A percentile compares a stretch with the other conserved stretches of the same genome.
These are phyloP conservation scores for Furnarius figulus DNA, from an alignment of 2,113 vertebrate genomes.

Conservation along the genomic window DNA sequence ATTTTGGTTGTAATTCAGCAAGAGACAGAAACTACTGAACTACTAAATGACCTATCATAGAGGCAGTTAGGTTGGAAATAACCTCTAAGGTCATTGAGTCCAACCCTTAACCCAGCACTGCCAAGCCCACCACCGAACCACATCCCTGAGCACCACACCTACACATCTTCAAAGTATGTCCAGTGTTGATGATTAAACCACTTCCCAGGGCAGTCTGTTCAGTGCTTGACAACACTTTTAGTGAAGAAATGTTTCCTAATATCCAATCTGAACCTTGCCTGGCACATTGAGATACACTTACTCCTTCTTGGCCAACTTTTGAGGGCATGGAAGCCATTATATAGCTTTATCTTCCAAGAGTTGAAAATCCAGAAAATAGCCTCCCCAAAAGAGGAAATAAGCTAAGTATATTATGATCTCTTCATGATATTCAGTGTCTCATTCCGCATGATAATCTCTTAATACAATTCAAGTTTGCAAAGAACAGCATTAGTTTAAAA, in stretches of 20 bases:
- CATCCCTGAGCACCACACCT: background rate
- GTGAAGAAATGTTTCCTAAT: background rate
- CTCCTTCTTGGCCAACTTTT: background rate
- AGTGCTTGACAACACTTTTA: background rate
- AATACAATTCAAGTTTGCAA: background rate
- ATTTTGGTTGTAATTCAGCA: background rate
- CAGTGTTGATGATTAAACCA: background rate
- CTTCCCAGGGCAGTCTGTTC: background rate
- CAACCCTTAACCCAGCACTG: background rate
- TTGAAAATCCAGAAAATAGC: background rate
- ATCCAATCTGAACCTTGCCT: background rate
- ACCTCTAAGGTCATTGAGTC: background rate
- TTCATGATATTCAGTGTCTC: background rate
- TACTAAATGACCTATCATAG: background rate
- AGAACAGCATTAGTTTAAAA: constrained; percentile 1
- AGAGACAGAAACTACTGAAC: background rate
- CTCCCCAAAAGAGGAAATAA: background rate
- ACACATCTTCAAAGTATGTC: background rate
- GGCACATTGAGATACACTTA: background rate
- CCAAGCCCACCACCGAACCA: background rate
- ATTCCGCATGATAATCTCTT: background rate
- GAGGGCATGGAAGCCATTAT: background rate
- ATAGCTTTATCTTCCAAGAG: background rate
- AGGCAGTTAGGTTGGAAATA: background rate
- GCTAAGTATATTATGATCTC: background rate